Evolutionary conservation across 2,113 vertebrate species (phyloP), one percentile per base, ranked within the genome.

Genomic region (Cyprinodon variegatus): DNA sequence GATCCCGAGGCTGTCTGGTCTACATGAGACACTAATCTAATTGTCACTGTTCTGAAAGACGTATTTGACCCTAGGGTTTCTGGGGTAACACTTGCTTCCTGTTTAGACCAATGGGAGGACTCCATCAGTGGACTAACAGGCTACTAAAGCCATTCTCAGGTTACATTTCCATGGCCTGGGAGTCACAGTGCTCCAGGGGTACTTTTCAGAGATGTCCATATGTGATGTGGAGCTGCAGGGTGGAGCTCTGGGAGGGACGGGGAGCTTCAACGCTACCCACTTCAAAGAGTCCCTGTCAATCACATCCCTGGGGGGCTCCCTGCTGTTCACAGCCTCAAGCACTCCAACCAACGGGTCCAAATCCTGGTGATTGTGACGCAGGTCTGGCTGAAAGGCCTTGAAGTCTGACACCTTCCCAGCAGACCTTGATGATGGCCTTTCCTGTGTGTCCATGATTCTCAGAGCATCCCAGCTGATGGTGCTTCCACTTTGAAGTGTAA

Each of bases 1-100:
- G 76, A 66, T 81, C 77, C 41, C 68, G 39, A 41, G 46, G 67
- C 80, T 15, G 74, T 83, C 87, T 90, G 89, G 78, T 78, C 74
- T 75, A n/a, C 67, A 87, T 85, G 71, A 84, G 83, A 89, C 76
- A 72, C 85, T 90, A 92, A 91, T 90, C 71, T 74, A 83, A 91
- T 93, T 86, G 88, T 92, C 87, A 90, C 88, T 72, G 37, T 86
- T 89, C 78, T 81, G 57, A 83, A 82, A 86, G 77, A 84, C 77
- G 53, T 41, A 68, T 88, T 80, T 3, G 74, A 88, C 88, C 85
- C 73, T 14, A 2, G 76, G 82, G 84, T 82, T 83, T 79, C 76
- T 46, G 4, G 8, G 88, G 86, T 92, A 80, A 88, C 6, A 11
- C 76, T 72, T 4, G 46, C 84, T 90, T 91, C 90, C 90, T 88